Base-by-base conservation (phyloP, 2,888 invertebrate genomes). In the Listrodromus nycthemerus region DNA sequence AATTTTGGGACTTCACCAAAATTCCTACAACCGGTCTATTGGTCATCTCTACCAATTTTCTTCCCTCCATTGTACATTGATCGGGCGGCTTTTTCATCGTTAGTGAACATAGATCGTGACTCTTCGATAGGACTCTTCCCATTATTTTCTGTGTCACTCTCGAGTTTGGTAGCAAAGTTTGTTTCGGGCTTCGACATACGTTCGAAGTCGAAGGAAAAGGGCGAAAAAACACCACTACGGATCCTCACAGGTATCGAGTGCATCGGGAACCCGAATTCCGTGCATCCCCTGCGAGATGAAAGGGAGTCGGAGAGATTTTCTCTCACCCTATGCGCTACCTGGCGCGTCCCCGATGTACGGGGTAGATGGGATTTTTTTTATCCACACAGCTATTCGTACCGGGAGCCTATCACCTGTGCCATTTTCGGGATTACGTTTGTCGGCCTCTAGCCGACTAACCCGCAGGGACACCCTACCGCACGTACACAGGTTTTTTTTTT, bases 351-450 rank as follows among this genome's bases (percentile, higher is more conserved):
- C 66, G 66, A 74, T 76, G 70, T 63, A 75, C 74, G n/a, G 45
- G 73, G 73, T 65, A 77, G 67, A 80, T 82, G 79, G 66, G 65
- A 76, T 83, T 84, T 71, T 76, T 84, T 66, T 85, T 78, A 86
- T 84, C 82, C 86, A 85, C 87, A 86, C 80, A 82, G 84, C 75
- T 83, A 80, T 85, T 82, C 84, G 77, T 79, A 84, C 82, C 85
- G 86, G 85, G 80, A 77, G 63, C 75, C 66, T 79, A 65, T 92
- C 92, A 92, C 92, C 92, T 92, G 92, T 92, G 89, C 89, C 90
- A 86, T 90, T 91, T 90, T 91, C 87, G 85, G 92, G 92, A 92
- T 92, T 92, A 92, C 92, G 90, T 91, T 92, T 91, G 92, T 92
- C 89, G 88, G 24, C 0, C 88, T 89, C 88, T 66, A 80, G 63